Conservation (phyloP, 2,888 invertebrate species). For the Cephus pygmeus region DNA sequence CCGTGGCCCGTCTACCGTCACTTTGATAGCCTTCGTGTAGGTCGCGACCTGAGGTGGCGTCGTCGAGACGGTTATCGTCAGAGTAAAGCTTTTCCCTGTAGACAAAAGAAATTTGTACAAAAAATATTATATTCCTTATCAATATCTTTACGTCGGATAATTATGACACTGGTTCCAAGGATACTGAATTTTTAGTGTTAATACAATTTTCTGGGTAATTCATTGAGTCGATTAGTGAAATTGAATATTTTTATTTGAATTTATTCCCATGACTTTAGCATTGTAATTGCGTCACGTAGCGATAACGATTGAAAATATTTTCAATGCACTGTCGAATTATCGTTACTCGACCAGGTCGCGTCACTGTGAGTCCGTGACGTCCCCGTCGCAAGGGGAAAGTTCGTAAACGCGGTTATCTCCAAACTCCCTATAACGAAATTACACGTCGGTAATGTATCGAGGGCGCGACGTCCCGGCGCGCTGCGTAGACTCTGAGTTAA, state of each 20-base stretch:
- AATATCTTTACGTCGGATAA: background rate
- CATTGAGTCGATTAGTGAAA: background rate
- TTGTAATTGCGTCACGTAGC: background rate
- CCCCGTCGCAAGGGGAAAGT: slow-evolving; percentile 39
- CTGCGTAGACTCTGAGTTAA: slow-evolving; percentile 8
- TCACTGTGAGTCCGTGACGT: background rate
- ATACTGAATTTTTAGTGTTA: background rate
- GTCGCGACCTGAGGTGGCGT: slow-evolving; percentile 96
- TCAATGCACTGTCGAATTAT: background rate
- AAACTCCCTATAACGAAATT: slow-evolving; percentile 56
- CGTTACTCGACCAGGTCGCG: background rate
- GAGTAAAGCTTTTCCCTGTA: slow-evolving; percentile 96
- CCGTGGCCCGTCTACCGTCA: slow-evolving; percentile 96
- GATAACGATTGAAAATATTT: background rate
- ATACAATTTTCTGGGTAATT: background rate
- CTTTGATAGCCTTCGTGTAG: slow-evolving; percentile 97
- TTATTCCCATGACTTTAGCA: background rate
- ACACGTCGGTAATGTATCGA: slow-evolving; percentile 57
- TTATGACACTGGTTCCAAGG: background rate
- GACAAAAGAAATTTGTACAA: slow-evolving; percentile 42
- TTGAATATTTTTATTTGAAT: background rate
- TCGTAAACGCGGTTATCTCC: slow-evolving; percentile 54
- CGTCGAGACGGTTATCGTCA: slow-evolving; percentile 95
- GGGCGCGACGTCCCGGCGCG: slow-evolving; percentile 38
- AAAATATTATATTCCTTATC: background rate